Conservation (phyloP, 2,888 invertebrate species). For the Caprella mutica region DNA sequence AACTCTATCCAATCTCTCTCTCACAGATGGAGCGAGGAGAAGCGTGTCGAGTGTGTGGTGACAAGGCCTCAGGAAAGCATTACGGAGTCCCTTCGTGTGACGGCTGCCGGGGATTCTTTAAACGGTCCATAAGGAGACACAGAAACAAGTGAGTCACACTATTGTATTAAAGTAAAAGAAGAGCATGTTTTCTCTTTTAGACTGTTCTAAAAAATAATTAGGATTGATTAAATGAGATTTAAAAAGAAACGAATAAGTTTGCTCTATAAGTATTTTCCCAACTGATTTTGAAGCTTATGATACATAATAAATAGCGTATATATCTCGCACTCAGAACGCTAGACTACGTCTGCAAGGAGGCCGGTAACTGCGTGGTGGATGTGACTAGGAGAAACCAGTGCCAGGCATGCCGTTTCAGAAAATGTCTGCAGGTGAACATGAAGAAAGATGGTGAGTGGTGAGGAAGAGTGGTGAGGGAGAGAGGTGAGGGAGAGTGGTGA, state of each 20-base stretch:
- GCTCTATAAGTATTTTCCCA: background rate
- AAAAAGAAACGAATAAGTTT: background rate
- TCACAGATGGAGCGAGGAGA: conserved; percentile 40
- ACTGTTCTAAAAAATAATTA: background rate
- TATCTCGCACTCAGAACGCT: conserved; percentile 52
- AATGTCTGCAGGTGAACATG: conserved; percentile 85
- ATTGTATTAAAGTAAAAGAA: too few relatives aligned
- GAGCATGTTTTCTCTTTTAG: too few relatives aligned
- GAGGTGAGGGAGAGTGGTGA: too few relatives aligned
- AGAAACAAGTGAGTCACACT: conserved; percentile 27
- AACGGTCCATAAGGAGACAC: conserved; percentile 67
- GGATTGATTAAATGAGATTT: background rate
- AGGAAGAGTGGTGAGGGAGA: too few relatives aligned
- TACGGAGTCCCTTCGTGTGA: conserved; percentile 79
- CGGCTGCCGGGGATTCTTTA: conserved; percentile 87
- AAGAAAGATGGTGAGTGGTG: conserved; percentile 69
- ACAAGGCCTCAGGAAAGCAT: conserved; percentile 71
- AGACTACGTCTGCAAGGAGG: conserved; percentile 85
- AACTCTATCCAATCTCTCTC: too few relatives aligned
- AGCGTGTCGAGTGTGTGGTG: conserved; percentile 75
- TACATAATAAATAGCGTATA: too few relatives aligned
- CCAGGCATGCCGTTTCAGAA: conserved; percentile 82
- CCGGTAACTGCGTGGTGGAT: conserved; percentile 74
- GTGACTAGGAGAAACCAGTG: conserved; percentile 87
- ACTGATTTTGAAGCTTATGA: too few relatives aligned